Conservation (phyloP, 2,113 vertebrate genomes). For the Scalopus aquaticus region DNA sequence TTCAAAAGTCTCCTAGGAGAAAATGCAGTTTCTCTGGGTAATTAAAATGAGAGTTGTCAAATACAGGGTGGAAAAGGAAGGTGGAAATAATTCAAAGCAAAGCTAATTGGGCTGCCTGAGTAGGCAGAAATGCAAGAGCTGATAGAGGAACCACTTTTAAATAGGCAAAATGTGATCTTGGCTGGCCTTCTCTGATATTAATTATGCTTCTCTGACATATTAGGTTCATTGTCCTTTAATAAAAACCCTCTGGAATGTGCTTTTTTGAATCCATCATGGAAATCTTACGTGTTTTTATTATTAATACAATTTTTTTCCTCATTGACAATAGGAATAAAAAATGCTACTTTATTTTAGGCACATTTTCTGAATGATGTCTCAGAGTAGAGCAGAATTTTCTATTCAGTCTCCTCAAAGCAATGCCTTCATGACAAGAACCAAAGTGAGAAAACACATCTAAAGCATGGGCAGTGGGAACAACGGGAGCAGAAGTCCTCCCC, state of each 20-base stretch:
- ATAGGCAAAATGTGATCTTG: constrained; percentile 19
- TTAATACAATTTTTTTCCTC: background rate
- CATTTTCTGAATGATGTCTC: background rate
- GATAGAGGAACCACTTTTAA: constrained; percentile 32
- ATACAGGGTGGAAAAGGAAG: background rate
- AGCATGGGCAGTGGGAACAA: background rate
- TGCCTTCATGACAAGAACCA: background rate
- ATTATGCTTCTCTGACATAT: constrained; percentile 22
- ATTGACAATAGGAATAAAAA: background rate
- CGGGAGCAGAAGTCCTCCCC: background rate
- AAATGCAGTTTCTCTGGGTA: constrained; percentile 32
- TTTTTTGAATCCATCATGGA: constrained; percentile 28
- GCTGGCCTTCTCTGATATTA: constrained; percentile 21
- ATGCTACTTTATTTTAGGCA: background rate
- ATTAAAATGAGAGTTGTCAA: constrained; percentile 50
- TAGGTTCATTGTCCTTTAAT: background rate
- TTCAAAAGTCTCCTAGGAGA: constrained; percentile 6
- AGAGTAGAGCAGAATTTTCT: background rate
- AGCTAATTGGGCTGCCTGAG: constrained; percentile 11
- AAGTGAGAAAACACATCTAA: background rate
- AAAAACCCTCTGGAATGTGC: constrained; percentile 14
- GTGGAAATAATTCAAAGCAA: background rate
- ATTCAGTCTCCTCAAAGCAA: constrained; percentile 10
- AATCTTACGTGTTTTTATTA: background rate
- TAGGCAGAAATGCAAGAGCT: constrained; percentile 37